These are phyloP conservation scores for Papilio gigon DNA, from an alignment of 2,888 invertebrate species.

Conservation along the genomic window DNA sequence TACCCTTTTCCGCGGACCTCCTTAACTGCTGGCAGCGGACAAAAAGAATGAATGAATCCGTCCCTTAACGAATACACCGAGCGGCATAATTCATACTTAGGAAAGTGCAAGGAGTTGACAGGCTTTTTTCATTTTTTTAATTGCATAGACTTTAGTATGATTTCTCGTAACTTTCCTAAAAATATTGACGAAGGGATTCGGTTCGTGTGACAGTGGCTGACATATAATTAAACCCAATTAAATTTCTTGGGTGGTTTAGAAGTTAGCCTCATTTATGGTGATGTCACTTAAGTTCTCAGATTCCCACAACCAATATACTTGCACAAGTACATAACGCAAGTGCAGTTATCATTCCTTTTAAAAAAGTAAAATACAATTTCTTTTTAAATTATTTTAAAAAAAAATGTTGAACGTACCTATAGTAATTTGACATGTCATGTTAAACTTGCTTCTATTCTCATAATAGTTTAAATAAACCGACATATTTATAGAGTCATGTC, in stretches of 20 bases:
- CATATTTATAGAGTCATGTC: neutral
- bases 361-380: too few relatives aligned
- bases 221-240: neutral
- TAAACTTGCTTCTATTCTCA: too few relatives aligned
- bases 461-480: too few relatives aligned
- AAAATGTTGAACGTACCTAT: too few relatives aligned
- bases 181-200: conserved; percentile 5
- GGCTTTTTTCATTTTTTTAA: conserved; percentile 58
- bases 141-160: conserved; percentile 43
- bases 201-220: neutral
- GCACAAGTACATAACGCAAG: neutral
- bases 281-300: neutral
- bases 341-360: too few relatives aligned
- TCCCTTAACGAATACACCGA: conserved; percentile 83
- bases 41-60: conserved; percentile 83
- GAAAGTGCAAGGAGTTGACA: conserved; percentile 80
- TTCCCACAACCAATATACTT: neutral
- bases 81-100: conserved; percentile 83
- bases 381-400: too few relatives aligned
- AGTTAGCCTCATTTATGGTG: neutral
- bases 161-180: conserved; percentile 31
- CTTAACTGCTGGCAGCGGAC: conserved; percentile 80
- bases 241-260: neutral
- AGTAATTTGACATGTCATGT: too few relatives aligned
- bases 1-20: conserved; percentile 70